A percentile compares a stretch with the other conserved stretches of the same genome.
Conservation (phyloP, 2,888 invertebrate genomes). For the Alloplasta piceator region DNA sequence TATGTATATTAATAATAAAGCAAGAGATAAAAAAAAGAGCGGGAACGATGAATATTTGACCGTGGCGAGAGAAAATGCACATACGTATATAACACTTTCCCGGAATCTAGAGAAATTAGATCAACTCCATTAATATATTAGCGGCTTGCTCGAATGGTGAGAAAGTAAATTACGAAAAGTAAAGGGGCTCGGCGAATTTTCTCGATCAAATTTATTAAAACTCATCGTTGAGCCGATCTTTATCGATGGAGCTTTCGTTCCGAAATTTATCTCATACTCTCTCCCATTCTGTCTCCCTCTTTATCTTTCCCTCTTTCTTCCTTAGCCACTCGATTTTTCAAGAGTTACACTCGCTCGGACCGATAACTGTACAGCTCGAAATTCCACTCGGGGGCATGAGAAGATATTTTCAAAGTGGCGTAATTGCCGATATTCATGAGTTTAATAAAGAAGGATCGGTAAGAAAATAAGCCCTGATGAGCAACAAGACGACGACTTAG, state of each 20-base stretch:
- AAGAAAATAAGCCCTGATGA: no score
- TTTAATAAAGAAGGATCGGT: neutral
- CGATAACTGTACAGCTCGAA: slow-evolving; percentile 38
- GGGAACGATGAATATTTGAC: slow-evolving; percentile 45
- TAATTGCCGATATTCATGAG: slow-evolving; percentile 32
- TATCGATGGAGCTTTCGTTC: slow-evolving; percentile 27
- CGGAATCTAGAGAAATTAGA: slow-evolving; percentile 56
- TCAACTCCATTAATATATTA: slow-evolving; percentile 47
- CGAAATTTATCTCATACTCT: slow-evolving; percentile 40
- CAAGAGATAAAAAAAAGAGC: slow-evolving; percentile 44
- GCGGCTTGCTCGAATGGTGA: neutral
- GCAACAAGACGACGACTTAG: neutral
- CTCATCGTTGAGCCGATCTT: slow-evolving; percentile 51
- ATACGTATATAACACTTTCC: slow-evolving; percentile 26
- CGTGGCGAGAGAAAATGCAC: slow-evolving; percentile 18
- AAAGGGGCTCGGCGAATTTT: slow-evolving; percentile 42
- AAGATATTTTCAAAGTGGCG: slow-evolving; percentile 7
- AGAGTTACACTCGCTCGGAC: neutral
- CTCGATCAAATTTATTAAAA: slow-evolving; percentile 50
- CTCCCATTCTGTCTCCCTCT: slow-evolving; percentile 11
- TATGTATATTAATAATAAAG: neutral
- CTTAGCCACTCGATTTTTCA: neutral
- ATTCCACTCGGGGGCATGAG: slow-evolving; percentile 25
- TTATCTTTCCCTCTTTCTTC: neutral
- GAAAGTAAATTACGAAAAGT: neutral